Conservation (phyloP, 2,113 vertebrate species). For the Acanthisitta chloris region DNA sequence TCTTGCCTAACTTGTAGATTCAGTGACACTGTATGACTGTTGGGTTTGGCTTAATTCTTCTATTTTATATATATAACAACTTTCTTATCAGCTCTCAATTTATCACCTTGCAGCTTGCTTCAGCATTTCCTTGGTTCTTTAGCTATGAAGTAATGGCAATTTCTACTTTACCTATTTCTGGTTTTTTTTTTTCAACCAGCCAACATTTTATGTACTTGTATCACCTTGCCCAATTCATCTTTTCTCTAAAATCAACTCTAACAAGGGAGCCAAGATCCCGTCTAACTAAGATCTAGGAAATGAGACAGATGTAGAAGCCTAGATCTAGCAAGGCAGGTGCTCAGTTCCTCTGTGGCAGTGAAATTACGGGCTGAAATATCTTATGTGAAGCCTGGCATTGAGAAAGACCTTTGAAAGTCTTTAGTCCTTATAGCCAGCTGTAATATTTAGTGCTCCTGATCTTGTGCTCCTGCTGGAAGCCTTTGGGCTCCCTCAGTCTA, state of each 20-base stretch:
- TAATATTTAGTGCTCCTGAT: background rate
- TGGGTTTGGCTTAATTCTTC: background rate
- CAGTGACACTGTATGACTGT: background rate
- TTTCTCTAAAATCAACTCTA: background rate
- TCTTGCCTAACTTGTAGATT: background rate
- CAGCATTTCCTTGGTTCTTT: background rate
- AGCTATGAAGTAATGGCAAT: background rate
- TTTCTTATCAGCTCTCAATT: background rate
- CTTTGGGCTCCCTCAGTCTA: background rate
- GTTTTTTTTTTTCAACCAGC: background rate
- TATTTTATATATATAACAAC: background rate
- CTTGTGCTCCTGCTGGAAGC: background rate
- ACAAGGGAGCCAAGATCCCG: background rate
- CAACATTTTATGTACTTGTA: background rate
- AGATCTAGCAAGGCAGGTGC: background rate
- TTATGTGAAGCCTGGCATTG: background rate
- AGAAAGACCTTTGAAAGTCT: background rate
- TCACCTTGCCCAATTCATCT: background rate
- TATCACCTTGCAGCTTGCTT: background rate
- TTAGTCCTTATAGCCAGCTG: background rate
- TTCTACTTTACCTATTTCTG: background rate
- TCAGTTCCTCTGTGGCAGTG: background rate
- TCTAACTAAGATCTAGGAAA: background rate
- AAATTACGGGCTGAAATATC: background rate
- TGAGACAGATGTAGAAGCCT: background rate